Evolutionary conservation across 2,888 invertebrate genomes (phyloP), one percentile per base, ranked within the genome.

Genomic region (Hirtodrosophila duncani): DNA sequence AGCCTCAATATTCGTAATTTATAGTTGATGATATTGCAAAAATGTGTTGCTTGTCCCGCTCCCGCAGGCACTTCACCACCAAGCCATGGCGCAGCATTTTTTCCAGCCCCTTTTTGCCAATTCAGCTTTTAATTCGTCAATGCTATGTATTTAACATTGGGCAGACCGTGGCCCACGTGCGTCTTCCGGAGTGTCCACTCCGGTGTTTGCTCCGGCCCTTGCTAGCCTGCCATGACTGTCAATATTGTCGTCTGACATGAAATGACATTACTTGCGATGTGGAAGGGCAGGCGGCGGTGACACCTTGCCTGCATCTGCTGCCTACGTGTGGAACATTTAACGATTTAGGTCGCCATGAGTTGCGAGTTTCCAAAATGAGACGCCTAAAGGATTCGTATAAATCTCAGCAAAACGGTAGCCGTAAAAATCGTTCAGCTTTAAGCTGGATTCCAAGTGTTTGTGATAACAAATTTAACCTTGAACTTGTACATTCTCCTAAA

Each of bases 1-100:
- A 57, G 64, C 62, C 52, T 70, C 81, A 70, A 75, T 81, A 75
- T 81, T 78, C 72, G 72, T 75, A 75, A 75, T 75, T 75, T 75
- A 75, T 75, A 79, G 75, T 79, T 75, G 75, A 75, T 75, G 75
- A 75, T 75, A 81, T 81, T 69, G 75, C 75, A 75, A 75, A 74
- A 81, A 66, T 38, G 37, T 56, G 51, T 43, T 20, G 21, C 31
- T 17, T n/a, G 13, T 20, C n/a, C 8, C 27, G 18, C 9, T 8
- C 17, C 9, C 23, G 14, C 33, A 37, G 45, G 42, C 42, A 26
- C 42, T 20, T 13, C 23, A 13, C 14, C 43, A 21, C 11, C 31
- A 46, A 17, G 26, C 24, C 42, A 17, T 10, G 26, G 26, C 38
- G 34, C 29, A 17, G 29, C 24, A 18, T 17, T 39, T 41, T 21